Evolutionary conservation across 2,113 vertebrate species (phyloP).

Genomic region (Morone chrysops): DNA sequence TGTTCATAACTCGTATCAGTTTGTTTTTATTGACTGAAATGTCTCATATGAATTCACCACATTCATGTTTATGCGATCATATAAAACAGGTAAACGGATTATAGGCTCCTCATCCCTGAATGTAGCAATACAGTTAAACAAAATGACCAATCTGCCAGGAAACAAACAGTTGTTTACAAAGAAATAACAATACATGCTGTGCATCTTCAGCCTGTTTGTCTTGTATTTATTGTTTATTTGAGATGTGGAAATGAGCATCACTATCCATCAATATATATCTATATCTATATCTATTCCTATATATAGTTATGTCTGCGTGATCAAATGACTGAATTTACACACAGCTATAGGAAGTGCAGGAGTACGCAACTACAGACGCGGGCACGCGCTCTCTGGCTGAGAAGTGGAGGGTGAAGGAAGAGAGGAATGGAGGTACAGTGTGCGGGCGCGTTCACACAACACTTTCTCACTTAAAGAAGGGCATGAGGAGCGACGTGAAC

Average conservation of each 20-base stretch:
- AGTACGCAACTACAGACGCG: not conserved
- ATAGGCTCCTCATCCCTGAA: not conserved
- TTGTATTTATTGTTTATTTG: not conserved
- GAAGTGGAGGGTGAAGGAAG: not conserved
- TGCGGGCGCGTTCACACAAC: slow-evolving; percentile 43
- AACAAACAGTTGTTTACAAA: not conserved
- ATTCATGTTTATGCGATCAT: not conserved
- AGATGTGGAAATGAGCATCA: not conserved
- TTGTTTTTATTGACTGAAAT: not conserved
- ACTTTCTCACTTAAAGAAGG: slow-evolving; percentile 28
- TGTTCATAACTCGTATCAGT: not conserved
- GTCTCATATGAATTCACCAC: not conserved
- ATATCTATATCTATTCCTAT: not conserved
- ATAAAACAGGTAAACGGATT: not conserved
- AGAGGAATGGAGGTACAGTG: slow-evolving; percentile 1
- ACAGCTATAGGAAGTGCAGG: not conserved
- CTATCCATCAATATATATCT: not conserved
- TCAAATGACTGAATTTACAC: not conserved
- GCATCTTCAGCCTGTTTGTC: not conserved
- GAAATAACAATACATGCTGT: not conserved
- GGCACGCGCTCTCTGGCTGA: slow-evolving; percentile 8
- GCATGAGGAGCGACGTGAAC: slow-evolving; percentile 29
- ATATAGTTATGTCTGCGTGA: not conserved
- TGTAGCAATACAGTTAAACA: not conserved
- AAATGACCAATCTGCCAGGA: not conserved